Conservation (phyloP, 2,797 vertebrate genomes). For the Bradypodion pumilum region DNA sequence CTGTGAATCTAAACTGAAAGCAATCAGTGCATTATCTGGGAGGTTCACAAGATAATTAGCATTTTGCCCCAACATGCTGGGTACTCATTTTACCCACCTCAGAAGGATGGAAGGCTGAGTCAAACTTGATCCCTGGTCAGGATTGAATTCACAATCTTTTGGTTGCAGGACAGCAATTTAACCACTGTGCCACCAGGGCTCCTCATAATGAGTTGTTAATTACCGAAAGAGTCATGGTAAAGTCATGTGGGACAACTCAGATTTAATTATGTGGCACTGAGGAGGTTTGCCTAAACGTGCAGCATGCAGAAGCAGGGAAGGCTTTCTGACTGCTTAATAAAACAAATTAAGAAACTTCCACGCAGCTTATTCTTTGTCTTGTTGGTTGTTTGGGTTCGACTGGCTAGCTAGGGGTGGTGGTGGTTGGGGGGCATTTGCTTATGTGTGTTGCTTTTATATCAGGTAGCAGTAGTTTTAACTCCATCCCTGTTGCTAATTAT, state of each 20-base stretch:
- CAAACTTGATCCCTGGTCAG: no score
- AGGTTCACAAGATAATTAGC: no score
- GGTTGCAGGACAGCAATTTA: no score
- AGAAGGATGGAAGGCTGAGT: no score
- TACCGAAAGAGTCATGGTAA: background rate
- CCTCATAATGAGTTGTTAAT: background rate
- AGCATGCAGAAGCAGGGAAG: slow-evolving; percentile 22
- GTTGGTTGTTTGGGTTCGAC: slow-evolving; percentile 24
- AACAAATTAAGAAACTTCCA: slow-evolving; percentile 30
- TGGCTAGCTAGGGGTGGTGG: no score
- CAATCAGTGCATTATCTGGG: no score
- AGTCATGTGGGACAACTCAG: slow-evolving; percentile 12
- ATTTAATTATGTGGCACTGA: slow-evolving; percentile 20
- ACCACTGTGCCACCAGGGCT: no score
- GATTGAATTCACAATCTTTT: no score
- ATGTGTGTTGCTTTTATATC: background rate
- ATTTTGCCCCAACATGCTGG: no score
- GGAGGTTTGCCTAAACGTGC: slow-evolving; percentile 17
- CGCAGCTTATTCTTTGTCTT: background rate
- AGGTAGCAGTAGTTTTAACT: slow-evolving; percentile 58
- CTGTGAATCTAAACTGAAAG: background rate
- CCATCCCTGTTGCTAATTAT: slow-evolving; percentile 59
- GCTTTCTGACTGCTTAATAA: slow-evolving; percentile 35
- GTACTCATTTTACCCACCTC: no score
- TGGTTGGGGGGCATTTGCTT: background rate